Evolutionary conservation across 2,888 invertebrate species (phyloP).

Genomic region (Tinea trinotella): DNA sequence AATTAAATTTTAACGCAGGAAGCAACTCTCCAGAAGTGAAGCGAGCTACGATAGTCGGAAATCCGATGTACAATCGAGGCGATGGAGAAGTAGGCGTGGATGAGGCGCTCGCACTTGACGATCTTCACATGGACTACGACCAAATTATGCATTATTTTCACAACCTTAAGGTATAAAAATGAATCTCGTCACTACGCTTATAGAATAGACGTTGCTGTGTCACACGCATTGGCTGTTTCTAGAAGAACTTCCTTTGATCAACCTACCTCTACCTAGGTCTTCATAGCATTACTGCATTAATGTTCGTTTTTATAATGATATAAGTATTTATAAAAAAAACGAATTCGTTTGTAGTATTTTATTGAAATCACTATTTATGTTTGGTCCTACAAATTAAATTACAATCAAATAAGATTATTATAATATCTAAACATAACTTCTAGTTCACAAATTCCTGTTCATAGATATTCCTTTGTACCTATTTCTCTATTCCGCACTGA

Average conservation of each 20-base stretch:
- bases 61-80: constrained; percentile 85
- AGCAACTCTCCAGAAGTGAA: constrained; percentile 77
- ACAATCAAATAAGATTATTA: too few species aligned
- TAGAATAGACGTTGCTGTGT: constrained; percentile 59
- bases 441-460: background rate
- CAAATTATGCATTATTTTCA: constrained; percentile 99
- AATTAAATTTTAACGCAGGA: constrained; percentile 31
- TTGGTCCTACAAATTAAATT: too few species aligned
- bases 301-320: background rate
- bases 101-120: constrained; percentile 81
- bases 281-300: background rate
- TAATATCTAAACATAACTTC: too few species aligned
- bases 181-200: constrained; percentile 54
- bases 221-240: constrained; percentile 35
- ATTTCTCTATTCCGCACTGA: constrained; percentile 18
- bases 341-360: background rate
- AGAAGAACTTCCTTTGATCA: background rate
- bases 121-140: constrained; percentile 96
- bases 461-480: background rate
- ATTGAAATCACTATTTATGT: too few species aligned
- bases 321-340: background rate
- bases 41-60: constrained; percentile 88
- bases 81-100: constrained; percentile 51
- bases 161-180: constrained; percentile 89
- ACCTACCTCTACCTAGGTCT: background rate